These are phyloP conservation scores for Aphaenogaster rudis DNA, from an alignment of 1,140 invertebrate species.

Conservation along the genomic window DNA sequence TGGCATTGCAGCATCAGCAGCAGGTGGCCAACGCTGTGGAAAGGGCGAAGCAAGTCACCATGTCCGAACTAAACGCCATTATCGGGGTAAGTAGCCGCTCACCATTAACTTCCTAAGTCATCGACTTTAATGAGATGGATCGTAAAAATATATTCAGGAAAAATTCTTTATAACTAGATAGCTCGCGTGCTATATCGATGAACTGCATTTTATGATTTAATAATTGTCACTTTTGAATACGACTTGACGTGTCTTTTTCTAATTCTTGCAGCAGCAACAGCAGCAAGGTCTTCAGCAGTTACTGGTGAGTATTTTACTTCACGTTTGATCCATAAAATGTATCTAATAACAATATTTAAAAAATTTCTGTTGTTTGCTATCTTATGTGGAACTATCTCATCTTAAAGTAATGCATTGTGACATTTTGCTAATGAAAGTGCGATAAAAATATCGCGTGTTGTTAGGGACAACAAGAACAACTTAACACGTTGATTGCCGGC, in stretches of 20 bases:
- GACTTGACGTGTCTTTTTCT: background rate
- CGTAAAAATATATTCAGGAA: background rate
- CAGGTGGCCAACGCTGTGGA: conserved; percentile 97
- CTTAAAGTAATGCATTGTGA: background rate
- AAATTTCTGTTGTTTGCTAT: background rate
- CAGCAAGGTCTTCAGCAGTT: conserved; percentile 85
- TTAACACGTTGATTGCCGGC: background rate
- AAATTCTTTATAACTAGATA: background rate
- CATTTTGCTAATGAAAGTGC: background rate
- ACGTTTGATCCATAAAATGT: background rate
- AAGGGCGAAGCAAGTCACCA: conserved; percentile 97
- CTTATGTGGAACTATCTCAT: background rate
- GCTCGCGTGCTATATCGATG: background rate
- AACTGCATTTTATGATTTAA: conserved; percentile 1
- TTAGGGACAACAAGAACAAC: background rate
- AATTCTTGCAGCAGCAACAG: conserved; percentile 83
- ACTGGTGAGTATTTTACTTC: conserved; percentile 78
- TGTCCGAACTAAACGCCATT: conserved; percentile 96
- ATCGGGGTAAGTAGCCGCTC: conserved; percentile 91
- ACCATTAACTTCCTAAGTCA: conserved; percentile 49
- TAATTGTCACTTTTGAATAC: background rate
- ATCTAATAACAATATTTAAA: background rate
- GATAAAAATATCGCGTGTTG: background rate
- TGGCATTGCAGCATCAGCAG: conserved; percentile 92
- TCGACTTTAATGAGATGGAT: conserved; percentile 31